phyloP scores from a whole-genome alignment of 2,113 vertebrate genomes.

The Zosterops pallidus region DNA sequence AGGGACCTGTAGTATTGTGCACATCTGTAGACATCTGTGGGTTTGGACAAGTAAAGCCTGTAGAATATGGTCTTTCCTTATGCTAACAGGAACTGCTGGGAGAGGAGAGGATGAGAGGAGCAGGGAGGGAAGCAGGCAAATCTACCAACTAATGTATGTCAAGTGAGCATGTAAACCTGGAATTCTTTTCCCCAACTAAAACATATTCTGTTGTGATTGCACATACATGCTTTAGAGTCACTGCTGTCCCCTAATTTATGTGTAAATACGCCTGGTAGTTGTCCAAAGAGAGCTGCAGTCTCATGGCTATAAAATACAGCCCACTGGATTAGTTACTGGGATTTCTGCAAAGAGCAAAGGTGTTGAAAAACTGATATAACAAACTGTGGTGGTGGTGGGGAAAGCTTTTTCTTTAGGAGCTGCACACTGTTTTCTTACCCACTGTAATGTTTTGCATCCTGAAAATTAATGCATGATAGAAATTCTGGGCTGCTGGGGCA shows the following conservation, averaged over 20 bases:
- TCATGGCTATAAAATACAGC: background rate
- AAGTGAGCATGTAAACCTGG: background rate
- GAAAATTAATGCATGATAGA: background rate
- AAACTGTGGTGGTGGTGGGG: accelerated
- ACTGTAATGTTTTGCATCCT: background rate
- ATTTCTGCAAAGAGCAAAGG: background rate
- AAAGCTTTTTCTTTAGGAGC: background rate
- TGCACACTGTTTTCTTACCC: background rate
- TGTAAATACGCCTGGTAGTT: background rate
- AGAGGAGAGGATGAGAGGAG: background rate
- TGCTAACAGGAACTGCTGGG: background rate
- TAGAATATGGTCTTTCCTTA: background rate
- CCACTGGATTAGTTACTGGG: background rate
- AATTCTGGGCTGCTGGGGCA: background rate
- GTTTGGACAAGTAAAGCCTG: background rate
- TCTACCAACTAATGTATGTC: background rate
- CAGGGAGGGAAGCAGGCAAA: background rate
- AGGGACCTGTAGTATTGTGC: background rate
- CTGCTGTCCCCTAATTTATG: background rate
- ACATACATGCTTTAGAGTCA: background rate
- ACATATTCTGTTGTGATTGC: background rate
- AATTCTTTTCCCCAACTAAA: background rate
- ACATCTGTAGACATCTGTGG: background rate
- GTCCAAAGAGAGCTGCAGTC: background rate
- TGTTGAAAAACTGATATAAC: background rate